phyloP scores from a whole-genome alignment of 2,113 vertebrate genomes.

The Python bivittatus region DNA sequence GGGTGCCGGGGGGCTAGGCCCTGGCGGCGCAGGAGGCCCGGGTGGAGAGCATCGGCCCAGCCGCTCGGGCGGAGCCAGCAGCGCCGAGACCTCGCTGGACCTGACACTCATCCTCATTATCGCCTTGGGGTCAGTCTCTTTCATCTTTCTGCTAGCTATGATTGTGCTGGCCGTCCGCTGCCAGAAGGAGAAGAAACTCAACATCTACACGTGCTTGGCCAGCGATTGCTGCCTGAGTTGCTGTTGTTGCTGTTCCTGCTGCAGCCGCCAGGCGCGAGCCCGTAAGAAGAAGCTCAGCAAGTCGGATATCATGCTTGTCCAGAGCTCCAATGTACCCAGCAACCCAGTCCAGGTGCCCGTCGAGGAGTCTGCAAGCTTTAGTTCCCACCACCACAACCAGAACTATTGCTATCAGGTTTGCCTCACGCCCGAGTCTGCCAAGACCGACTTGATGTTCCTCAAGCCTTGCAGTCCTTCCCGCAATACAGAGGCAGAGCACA shows the following conservation, averaged over 20 bases:
- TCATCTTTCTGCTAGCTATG: conserved; percentile 95
- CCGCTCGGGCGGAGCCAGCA: conserved; percentile 65
- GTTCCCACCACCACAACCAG: conserved; percentile 92
- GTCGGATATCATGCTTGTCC: conserved; percentile 97
- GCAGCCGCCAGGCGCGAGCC: conserved; percentile 87
- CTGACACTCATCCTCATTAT: conserved; percentile 96
- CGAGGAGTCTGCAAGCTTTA: conserved; percentile 89
- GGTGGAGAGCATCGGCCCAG: conserved; percentile 73
- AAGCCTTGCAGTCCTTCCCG: conserved; percentile 93
- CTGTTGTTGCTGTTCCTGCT: conserved; percentile 86
- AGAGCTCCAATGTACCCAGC: conserved; percentile 85
- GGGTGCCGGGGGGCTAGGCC: conserved; percentile 31
- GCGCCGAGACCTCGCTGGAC: conserved; percentile 86
- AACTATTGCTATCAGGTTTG: conserved; percentile 99
- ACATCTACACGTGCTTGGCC: conserved; percentile 89
- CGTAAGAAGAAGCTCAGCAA: conserved; percentile 98
- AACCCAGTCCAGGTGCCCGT: conserved; percentile 83
- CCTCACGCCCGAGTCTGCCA: conserved; percentile 96
- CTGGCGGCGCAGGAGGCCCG: conserved; percentile 44
- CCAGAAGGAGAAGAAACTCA: conserved; percentile 96
- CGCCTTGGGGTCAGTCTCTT: conserved; percentile 92
- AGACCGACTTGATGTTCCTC: conserved; percentile 98
- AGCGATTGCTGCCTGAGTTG: conserved; percentile 89
- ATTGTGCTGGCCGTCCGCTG: conserved; percentile 94
- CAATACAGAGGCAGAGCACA: conserved; percentile 90